Conservation (phyloP, 2,888 invertebrate species). For the Erynnis tages region DNA sequence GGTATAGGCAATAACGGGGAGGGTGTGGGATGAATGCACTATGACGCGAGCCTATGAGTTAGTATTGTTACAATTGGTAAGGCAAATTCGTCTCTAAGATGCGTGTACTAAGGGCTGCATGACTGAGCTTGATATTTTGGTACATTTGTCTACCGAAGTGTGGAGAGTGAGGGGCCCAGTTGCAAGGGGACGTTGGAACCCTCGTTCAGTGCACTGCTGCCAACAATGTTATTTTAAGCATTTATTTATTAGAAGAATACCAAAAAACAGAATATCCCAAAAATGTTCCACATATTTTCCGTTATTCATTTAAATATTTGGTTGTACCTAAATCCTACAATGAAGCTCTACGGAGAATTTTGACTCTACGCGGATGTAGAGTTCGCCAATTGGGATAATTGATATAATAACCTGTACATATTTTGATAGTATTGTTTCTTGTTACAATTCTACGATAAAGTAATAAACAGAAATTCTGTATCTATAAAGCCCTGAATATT, state of each 20-base stretch:
- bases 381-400: no score
- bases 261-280: no score
- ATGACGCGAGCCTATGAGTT: conserved; percentile 48
- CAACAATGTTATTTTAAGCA: conserved; percentile 54
- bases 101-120: conserved; percentile 40
- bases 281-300: no score
- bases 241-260: conserved; percentile 50
- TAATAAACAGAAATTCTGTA: no score
- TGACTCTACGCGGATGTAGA: neutral
- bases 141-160: conserved; percentile 61
- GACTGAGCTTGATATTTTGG: conserved; percentile 42
- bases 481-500: no score
- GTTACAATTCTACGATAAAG: no score
- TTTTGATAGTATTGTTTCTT: no score
- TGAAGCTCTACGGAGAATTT: neutral
- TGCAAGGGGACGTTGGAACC: conserved; percentile 63
- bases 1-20: conserved; percentile 69
- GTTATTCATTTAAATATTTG: no score
- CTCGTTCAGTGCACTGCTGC: conserved; percentile 54
- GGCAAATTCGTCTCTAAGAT: conserved; percentile 48
- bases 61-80: conserved; percentile 32
- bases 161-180: conserved; percentile 64
- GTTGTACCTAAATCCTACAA: no score
- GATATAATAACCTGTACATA: no score
- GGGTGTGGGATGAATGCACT: conserved; percentile 74